Percentiles rank a stretch among this genome's conserved stretches.
These are phyloP conservation scores for Lophius piscatorius DNA, from an alignment of 2,113 vertebrate genomes.

Conservation along the genomic window DNA sequence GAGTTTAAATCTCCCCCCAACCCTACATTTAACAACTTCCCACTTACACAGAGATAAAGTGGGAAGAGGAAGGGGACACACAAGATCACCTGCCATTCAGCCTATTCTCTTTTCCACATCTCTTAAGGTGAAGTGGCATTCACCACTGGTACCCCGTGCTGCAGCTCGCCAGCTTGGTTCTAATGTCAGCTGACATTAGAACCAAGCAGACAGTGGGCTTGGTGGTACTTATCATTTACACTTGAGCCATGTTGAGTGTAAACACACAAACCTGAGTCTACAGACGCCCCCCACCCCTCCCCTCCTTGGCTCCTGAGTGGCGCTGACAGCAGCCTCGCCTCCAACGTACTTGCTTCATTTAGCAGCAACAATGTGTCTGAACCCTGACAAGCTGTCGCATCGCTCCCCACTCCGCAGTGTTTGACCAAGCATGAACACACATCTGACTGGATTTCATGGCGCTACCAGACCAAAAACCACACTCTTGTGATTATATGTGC, in stretches of 20 bases:
- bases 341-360: conserved; percentile 67
- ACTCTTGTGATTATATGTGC: conserved; percentile 2
- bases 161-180: conserved; percentile 10
- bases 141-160: conserved; percentile 60
- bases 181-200: conserved; percentile 37
- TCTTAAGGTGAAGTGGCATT: conserved; percentile 74
- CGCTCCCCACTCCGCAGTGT: conserved; percentile 43
- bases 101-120: conserved; percentile 64
- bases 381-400: conserved; percentile 70
- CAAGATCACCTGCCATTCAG: conserved; percentile 63
- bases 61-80: conserved; percentile 33
- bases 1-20: conserved; percentile 66
- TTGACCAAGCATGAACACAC: conserved; percentile 49
- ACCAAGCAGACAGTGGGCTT: conserved; percentile 16
- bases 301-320: not conserved
- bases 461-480: conserved; percentile 33
- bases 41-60: not conserved
- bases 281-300: not conserved
- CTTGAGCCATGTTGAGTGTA: conserved; percentile 47
- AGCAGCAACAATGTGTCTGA: conserved; percentile 74
- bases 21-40: conserved; percentile 22
- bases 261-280: conserved; percentile 57
- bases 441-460: conserved; percentile 44
- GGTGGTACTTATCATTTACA: conserved; percentile 57
- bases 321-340: conserved; percentile 50